These are phyloP conservation scores for Xerus rutilus DNA, from an alignment of 2,797 vertebrate species.

Conservation along the genomic window DNA sequence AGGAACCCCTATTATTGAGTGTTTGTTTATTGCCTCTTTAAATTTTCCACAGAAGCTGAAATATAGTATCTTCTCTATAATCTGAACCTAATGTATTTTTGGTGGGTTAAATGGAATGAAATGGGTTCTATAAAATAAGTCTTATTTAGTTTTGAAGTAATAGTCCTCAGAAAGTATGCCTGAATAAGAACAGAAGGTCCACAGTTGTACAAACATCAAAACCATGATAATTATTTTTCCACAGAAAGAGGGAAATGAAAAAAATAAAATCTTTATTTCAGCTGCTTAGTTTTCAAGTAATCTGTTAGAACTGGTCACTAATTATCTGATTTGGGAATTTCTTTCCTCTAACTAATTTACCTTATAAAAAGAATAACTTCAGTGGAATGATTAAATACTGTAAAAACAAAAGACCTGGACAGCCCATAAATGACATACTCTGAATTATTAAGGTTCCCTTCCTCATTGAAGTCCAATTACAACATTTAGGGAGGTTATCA, in stretches of 20 bases:
- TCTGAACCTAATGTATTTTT: neutral
- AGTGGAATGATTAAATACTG: conserved; percentile 56
- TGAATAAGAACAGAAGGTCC: conserved; percentile 54
- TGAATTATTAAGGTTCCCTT: conserved; percentile 27
- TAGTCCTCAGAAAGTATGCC: neutral
- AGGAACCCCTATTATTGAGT: neutral
- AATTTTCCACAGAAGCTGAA: neutral
- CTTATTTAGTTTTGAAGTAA: conserved; percentile 38
- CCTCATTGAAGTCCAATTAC: conserved; percentile 25
- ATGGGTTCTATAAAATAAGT: neutral
- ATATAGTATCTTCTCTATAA: neutral
- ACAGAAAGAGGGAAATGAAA: conserved; percentile 36
- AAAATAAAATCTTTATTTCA: conserved; percentile 62
- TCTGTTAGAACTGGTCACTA: conserved; percentile 51
- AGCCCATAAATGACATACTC: neutral
- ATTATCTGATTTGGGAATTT: conserved; percentile 55
- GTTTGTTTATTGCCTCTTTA: neutral
- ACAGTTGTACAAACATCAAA: conserved; percentile 52
- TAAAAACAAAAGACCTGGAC: conserved; percentile 46
- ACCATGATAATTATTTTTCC: conserved; percentile 67
- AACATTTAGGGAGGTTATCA: neutral
- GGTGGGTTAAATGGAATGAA: neutral
- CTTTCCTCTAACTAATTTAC: conserved; percentile 58
- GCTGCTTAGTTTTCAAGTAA: neutral
- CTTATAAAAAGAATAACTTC: neutral